Evolutionary conservation across 2,888 invertebrate genomes (phyloP).

Genomic region (Caenorhabditis angaria): DNA sequence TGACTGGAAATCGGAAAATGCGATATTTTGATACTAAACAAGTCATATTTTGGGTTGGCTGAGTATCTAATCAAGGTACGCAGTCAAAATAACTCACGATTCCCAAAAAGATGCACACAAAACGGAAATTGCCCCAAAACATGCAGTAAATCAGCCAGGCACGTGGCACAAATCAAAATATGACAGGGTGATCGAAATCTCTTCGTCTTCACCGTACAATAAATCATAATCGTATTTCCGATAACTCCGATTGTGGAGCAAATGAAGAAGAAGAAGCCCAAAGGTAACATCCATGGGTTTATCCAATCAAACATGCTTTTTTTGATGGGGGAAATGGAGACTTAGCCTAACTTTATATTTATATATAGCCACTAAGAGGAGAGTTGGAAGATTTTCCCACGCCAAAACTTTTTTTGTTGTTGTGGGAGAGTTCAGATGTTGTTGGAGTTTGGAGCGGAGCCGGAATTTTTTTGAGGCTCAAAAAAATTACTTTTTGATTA

Average conservation of each 20-base stretch:
- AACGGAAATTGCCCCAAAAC: constrained; percentile 47
- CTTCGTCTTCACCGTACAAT: constrained; percentile 37
- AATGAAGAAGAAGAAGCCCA: constrained; percentile 47
- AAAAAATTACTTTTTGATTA: too few species aligned
- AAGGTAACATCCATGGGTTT: constrained; percentile 38
- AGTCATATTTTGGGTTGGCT: too few species aligned
- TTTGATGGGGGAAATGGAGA: too few species aligned
- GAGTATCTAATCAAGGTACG: too few species aligned
- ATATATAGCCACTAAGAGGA: too few species aligned
- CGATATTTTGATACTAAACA: too few species aligned
- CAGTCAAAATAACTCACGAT: constrained; percentile 10
- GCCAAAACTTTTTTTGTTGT: too few species aligned
- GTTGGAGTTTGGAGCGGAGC: too few species aligned
- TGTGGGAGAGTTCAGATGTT: neutral
- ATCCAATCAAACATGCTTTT: constrained; percentile 42
- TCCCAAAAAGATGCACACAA: constrained; percentile 35
- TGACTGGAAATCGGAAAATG: constrained; percentile 22
- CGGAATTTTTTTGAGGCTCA: too few species aligned
- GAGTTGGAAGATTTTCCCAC: too few species aligned
- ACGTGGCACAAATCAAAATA: constrained; percentile 40
- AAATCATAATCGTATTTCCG: constrained; percentile 41
- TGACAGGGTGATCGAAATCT: constrained; percentile 47
- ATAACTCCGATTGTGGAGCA: constrained; percentile 41
- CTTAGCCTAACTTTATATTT: too few species aligned
- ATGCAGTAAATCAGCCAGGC: constrained; percentile 42